Conservation (phyloP, 1,140 invertebrate species). For the Trichonephila clavipes region DNA sequence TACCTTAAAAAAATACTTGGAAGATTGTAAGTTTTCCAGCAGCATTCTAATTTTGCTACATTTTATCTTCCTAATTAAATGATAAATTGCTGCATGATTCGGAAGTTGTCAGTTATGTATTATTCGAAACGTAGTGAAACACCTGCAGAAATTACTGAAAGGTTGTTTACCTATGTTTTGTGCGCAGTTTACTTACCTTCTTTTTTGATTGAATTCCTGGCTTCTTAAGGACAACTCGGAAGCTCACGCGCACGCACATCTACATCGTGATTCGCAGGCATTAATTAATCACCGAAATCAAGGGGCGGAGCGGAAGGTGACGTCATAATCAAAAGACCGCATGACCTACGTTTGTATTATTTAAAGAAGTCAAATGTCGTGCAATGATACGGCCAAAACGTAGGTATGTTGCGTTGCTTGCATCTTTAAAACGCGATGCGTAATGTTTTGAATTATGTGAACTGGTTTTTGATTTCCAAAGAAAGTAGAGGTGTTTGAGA, state of each 20-base stretch:
- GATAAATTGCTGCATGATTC: background rate
- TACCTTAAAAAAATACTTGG: no score
- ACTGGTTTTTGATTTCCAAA: background rate
- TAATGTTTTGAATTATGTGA: background rate
- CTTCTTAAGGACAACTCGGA: background rate
- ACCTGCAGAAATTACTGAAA: background rate
- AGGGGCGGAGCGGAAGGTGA: background rate
- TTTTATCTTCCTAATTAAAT: no score
- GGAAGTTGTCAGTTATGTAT: background rate
- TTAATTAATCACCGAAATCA: slow-evolving; percentile 19
- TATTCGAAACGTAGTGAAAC: background rate
- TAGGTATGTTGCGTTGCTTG: background rate
- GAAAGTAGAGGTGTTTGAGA: background rate
- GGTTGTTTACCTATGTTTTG: slow-evolving; percentile 8
- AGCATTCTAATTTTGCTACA: no score
- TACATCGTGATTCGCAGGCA: background rate
- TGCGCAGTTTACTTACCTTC: slow-evolving; percentile 8
- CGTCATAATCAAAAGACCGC: slow-evolving; percentile 13
- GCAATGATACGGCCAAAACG: background rate
- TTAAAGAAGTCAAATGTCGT: background rate
- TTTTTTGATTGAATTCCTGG: background rate
- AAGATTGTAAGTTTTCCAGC: no score
- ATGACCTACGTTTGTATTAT: background rate
- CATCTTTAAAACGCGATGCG: background rate
- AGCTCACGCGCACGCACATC: background rate